These are phyloP conservation scores for Percopsis transmontana DNA, from an alignment of 2,113 vertebrate genomes.

Conservation along the genomic window DNA sequence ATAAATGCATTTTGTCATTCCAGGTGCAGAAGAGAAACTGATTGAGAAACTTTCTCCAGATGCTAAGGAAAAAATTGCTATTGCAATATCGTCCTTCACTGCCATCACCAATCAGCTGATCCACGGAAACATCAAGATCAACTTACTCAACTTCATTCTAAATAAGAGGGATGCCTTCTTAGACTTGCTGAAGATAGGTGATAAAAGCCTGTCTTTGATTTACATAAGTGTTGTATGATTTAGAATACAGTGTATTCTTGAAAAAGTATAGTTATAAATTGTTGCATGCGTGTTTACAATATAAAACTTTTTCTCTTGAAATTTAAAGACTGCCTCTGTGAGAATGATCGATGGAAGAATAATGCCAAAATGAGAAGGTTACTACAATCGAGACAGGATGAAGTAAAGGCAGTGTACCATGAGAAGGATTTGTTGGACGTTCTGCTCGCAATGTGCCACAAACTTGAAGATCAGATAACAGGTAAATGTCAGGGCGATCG, in stretches of 20 bases:
- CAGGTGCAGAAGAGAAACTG: constrained; percentile 75
- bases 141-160: constrained; percentile 75
- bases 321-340: constrained; percentile 69
- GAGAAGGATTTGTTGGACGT: constrained; percentile 75
- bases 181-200: constrained; percentile 81
- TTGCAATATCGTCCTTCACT: constrained; percentile 71
- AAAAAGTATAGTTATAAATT: too few relatives aligned
- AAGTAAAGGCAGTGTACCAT: constrained; percentile 67
- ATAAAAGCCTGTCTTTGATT: constrained; percentile 5
- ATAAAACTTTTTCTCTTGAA: not conserved
- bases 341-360: constrained; percentile 59
- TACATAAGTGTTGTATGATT: not conserved
- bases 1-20: constrained; percentile 21
- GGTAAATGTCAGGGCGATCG: constrained; percentile 66
- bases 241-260: too few relatives aligned
- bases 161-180: constrained; percentile 61
- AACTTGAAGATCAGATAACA: constrained; percentile 72
- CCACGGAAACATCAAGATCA: constrained; percentile 68
- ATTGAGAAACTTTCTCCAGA: constrained; percentile 73
- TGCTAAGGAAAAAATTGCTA: constrained; percentile 69
- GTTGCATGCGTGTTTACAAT: too few relatives aligned
- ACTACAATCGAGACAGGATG: constrained; percentile 68
- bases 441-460: constrained; percentile 81
- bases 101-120: constrained; percentile 49
- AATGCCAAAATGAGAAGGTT: constrained; percentile 58